Evolutionary conservation across 2,113 vertebrate genomes (phyloP), one percentile per base, ranked within the genome.

Genomic region (Rhinopomastus cyanomelas): DNA sequence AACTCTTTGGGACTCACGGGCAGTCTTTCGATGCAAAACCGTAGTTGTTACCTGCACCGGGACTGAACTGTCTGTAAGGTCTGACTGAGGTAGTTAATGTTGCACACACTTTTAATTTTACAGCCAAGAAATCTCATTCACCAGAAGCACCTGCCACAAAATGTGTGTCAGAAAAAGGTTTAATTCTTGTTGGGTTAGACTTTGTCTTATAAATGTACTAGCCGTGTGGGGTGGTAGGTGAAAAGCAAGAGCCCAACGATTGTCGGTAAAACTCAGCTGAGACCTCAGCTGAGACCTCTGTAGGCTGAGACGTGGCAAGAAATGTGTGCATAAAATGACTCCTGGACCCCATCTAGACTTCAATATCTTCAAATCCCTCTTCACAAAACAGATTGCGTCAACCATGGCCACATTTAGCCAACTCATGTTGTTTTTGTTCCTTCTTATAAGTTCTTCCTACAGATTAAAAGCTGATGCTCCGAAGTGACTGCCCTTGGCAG

Each of bases 391-490:
- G 98, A 98, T 96, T 96, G 83, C 95, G 97, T 98, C 97, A 97
- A 52, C 78, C 88, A 61, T 60, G 32, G 68, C 83, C 85, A 9
- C 97, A 93, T 96, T 97, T 96, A 96, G 96, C 92, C 96, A 96
- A 94, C 92, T 96, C 93, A 93, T 88, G 96, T 95, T 98, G 98
- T 98, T 98, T 98, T 97, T 97, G 96, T 97, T 96, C 97, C 81
- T 95, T 95, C 95, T 94, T 94, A 30, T 93, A 87, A 98, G 56
- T 97, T 96, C 96, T 97, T 97, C 92, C 92, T 94, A 59, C 91
- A 98, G 98, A 98, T 98, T 98, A 98, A 98, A 98, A 97, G 98
- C 97, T 65, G 94, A 90, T 88, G 97, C 89, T 78, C 93, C 74
- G 89, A 93, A 97, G 90, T 80, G 91, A 92, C 96, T 92, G 95